Conservation (phyloP, 2,797 vertebrate genomes). For the Pangasius djambal region DNA sequence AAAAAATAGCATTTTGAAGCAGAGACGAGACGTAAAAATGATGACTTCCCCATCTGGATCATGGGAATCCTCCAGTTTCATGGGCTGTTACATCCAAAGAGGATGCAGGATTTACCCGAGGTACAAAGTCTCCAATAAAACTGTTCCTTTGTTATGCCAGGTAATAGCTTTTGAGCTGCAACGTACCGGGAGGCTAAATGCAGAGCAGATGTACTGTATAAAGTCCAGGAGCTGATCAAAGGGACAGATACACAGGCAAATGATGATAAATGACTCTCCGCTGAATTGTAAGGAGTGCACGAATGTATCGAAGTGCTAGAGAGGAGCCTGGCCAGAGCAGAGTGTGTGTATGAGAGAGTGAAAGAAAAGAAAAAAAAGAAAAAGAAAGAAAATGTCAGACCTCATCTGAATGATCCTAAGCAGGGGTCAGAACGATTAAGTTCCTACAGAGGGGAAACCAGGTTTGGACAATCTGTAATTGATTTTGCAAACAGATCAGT, state of each 20-base stretch:
- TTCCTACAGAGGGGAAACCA: conserved; percentile 68
- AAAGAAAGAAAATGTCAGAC: conserved; percentile 78
- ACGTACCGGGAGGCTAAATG: conserved; percentile 96
- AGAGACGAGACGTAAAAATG: conserved; percentile 36
- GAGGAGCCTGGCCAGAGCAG: conserved; percentile 64
- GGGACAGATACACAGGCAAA: conserved; percentile 96
- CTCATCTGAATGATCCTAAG: conserved; percentile 80
- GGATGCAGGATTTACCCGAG: conserved; percentile 72
- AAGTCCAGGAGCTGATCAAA: conserved; percentile 99
- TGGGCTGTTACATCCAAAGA: conserved; percentile 65
- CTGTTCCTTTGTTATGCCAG: conserved; percentile 82
- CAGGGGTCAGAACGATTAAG: conserved; percentile 75
- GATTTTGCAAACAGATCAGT: conserved; percentile 76
- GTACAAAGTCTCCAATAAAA: conserved; percentile 76
- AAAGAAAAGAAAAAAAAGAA: conserved; percentile 32
- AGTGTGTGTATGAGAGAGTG: conserved; percentile 49
- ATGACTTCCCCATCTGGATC: conserved; percentile 44
- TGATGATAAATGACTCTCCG: conserved; percentile 98
- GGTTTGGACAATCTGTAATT: conserved; percentile 73
- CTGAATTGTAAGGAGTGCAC: conserved; percentile 90
- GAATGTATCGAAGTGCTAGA: conserved; percentile 88
- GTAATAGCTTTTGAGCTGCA: conserved; percentile 91
- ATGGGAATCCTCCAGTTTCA: conserved; percentile 66
- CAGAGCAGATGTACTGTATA: conserved; percentile 98
- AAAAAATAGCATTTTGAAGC: conserved; percentile 1